Conservation (phyloP, 2,888 invertebrate genomes). For the Ceriagrion tenellum region DNA sequence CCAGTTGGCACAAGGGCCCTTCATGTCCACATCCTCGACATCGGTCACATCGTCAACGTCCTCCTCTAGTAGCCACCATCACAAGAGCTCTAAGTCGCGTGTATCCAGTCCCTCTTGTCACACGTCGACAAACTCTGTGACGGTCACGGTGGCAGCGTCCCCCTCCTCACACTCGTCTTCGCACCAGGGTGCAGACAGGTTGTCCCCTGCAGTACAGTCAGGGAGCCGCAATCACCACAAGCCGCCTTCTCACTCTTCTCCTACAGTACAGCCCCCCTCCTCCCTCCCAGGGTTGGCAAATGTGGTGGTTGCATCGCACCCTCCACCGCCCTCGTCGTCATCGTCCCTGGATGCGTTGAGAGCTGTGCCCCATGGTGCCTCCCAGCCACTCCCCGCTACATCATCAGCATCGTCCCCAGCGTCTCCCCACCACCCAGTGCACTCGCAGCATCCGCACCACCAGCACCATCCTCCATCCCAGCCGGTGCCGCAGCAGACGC, state of each 20-base stretch:
- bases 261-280: conserved; percentile 75
- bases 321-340: conserved; percentile 80
- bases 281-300: conserved; percentile 83
- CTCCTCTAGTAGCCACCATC: conserved; percentile 68
- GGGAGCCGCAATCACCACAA: conserved; percentile 72
- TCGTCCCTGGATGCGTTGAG: conserved; percentile 85
- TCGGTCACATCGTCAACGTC: conserved; percentile 65
- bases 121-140: conserved; percentile 74
- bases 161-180: conserved; percentile 78
- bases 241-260: conserved; percentile 73
- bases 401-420: conserved; percentile 50
- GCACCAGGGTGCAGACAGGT: conserved; percentile 85
- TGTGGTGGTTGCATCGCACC: conserved; percentile 71
- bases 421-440: conserved; percentile 49
- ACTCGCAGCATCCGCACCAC: conserved; percentile 68
- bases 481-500: not conserved
- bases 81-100: conserved; percentile 53
- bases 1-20: conserved; percentile 81
- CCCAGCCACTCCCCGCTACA: conserved; percentile 52
- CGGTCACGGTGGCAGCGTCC: conserved; percentile 81
- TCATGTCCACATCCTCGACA: conserved; percentile 82
- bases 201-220: conserved; percentile 79
- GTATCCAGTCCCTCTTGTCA: conserved; percentile 68
- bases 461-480: conserved; percentile 70
- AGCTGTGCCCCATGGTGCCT: conserved; percentile 57